Evolutionary conservation across 2,888 invertebrate genomes (phyloP).

Genomic region (Dexiosoma caninum): DNA sequence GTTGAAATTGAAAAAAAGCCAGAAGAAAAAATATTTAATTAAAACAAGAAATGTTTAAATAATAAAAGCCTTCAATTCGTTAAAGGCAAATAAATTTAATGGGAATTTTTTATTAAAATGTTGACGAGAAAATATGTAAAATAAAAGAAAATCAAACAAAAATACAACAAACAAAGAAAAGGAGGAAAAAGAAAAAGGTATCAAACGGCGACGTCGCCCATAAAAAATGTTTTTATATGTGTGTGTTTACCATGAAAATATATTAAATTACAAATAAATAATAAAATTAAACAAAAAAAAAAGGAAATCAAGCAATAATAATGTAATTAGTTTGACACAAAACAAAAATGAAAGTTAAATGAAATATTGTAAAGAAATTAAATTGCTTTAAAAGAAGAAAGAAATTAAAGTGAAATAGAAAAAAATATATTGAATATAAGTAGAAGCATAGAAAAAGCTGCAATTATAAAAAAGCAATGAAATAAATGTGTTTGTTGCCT

Average conservation of each 20-base stretch:
- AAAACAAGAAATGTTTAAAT: background rate
- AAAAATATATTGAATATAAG: no score
- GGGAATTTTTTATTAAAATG: background rate
- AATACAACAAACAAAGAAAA: conserved; percentile 2
- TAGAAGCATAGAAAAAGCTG: conserved; percentile 21
- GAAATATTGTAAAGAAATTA: background rate
- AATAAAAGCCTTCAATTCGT: background rate
- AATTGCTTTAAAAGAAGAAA: background rate
- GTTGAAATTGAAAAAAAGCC: conserved; percentile 8
- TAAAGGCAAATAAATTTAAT: background rate
- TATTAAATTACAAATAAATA: conserved; percentile 46
- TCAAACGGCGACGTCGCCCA: conserved; percentile 60
- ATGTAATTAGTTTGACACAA: background rate
- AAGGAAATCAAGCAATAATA: conserved; percentile 14
- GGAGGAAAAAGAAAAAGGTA: conserved; percentile 35
- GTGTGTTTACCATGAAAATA: conserved; percentile 27
- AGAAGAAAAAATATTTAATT: background rate
- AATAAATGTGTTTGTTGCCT: conserved; percentile 57
- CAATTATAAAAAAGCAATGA: conserved; percentile 20
- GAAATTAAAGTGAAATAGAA: background rate
- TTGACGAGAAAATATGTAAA: background rate
- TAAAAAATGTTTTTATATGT: conserved; percentile 41
- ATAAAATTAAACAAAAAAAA: conserved; percentile 1
- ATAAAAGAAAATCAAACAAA: conserved; percentile 1
- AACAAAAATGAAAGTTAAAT: background rate